These are phyloP conservation scores for Gallinago solitaria DNA, from an alignment of 2,797 vertebrate genomes.

Conservation along the genomic window DNA sequence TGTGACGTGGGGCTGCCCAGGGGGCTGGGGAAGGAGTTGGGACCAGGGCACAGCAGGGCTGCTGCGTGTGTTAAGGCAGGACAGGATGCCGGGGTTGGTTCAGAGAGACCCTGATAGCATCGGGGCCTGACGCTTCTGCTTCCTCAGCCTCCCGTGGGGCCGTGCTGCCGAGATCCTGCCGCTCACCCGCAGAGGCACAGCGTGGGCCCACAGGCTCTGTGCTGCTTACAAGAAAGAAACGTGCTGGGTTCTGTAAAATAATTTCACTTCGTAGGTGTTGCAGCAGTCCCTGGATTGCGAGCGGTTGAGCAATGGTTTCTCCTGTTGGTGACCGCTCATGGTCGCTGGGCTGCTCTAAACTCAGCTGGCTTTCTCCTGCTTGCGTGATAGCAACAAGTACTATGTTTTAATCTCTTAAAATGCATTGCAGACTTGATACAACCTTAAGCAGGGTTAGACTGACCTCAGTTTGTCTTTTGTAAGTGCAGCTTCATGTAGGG, in stretches of 20 bases:
- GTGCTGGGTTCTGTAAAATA: neutral
- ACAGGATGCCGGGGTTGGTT: neutral
- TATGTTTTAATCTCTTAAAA: neutral
- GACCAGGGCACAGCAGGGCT: rapidly evolving
- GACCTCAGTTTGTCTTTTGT: neutral
- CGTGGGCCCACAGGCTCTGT: rapidly evolving
- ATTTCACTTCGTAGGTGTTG: neutral
- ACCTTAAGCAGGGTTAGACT: neutral
- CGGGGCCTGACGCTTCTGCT: neutral
- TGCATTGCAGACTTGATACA: neutral
- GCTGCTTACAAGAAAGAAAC: neutral
- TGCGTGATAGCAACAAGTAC: neutral
- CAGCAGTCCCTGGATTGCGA: neutral
- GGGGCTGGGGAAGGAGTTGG: neutral
- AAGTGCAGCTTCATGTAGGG: neutral
- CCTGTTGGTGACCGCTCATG: neutral
- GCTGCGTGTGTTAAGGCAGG: rapidly evolving
- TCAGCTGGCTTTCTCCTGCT: neutral
- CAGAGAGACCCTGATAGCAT: neutral
- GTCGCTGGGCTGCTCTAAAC: neutral
- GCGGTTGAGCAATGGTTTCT: neutral
- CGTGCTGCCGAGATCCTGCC: neutral
- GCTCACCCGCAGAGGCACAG: neutral
- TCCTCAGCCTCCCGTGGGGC: neutral
- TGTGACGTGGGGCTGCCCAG: rapidly evolving